Conservation (phyloP, 1,140 invertebrate genomes). For the Megalopta genalis region DNA sequence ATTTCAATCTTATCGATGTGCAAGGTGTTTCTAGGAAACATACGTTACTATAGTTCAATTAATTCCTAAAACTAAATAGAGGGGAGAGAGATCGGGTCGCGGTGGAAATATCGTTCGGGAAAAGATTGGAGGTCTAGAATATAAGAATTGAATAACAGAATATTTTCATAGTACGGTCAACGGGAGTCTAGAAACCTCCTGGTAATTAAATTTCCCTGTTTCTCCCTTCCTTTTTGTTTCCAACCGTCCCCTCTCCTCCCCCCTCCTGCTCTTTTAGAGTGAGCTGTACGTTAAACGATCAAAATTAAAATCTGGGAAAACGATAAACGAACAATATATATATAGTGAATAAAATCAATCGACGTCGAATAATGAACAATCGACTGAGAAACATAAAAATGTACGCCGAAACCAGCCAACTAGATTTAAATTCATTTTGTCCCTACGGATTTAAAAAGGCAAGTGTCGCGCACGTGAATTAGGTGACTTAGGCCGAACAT, state of each 20-base stretch:
- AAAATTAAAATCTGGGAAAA: conserved; percentile 52
- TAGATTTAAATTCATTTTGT: conserved; percentile 26
- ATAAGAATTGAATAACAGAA: neutral
- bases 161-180: neutral
- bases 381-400: conserved; percentile 17
- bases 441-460: conserved; percentile 55
- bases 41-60: conserved; percentile 48
- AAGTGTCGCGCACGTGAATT: conserved; percentile 50
- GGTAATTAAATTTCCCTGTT: neutral
- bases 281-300: conserved; percentile 17
- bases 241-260: neutral
- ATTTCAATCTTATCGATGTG: conserved; percentile 53
- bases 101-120: conserved; percentile 26
- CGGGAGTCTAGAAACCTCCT: neutral
- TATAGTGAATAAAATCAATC: conserved; percentile 37
- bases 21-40: conserved; percentile 62
- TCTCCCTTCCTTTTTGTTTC: neutral
- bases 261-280: neutral
- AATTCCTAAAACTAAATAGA: conserved; percentile 36
- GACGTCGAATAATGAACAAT: conserved; percentile 20
- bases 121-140: conserved; percentile 22
- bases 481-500: conserved; percentile 59
- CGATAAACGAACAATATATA: conserved; percentile 26
- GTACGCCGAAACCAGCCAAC: conserved; percentile 25
- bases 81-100: conserved; percentile 38